phyloP scores from a whole-genome alignment of 2,113 vertebrate genomes.

The Meleagris gallopavo region DNA sequence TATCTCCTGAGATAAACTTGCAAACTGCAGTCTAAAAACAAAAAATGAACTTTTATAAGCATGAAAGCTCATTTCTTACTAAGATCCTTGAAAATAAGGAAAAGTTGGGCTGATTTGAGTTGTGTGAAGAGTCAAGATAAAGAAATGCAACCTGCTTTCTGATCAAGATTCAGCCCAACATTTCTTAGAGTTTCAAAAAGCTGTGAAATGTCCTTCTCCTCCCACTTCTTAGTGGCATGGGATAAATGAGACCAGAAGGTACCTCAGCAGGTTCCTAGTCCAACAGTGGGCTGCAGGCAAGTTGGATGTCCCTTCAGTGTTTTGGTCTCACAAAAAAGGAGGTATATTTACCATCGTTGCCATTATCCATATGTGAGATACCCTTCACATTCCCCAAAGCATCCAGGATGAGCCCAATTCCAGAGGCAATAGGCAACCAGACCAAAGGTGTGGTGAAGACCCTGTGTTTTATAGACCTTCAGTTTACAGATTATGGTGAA shows the following conservation, averaged over 20 bases:
- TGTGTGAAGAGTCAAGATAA: background rate
- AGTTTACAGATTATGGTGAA: background rate
- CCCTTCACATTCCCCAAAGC: accelerated
- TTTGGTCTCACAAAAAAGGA: background rate
- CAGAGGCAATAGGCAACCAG: background rate
- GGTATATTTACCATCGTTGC: background rate
- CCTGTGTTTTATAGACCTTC: background rate
- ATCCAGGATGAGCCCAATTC: background rate
- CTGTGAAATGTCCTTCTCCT: background rate
- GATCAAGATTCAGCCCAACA: background rate
- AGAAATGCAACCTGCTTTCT: background rate
- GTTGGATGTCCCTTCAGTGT: background rate
- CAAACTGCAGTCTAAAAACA: background rate
- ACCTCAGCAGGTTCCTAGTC: background rate
- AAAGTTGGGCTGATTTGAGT: background rate
- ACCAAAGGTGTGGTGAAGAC: background rate
- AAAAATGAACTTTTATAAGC: background rate
- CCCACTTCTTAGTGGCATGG: background rate
- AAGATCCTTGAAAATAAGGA: background rate
- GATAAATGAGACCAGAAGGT: background rate
- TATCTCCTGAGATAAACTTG: background rate
- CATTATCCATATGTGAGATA: background rate
- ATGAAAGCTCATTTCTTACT: background rate
- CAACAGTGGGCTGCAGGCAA: background rate
- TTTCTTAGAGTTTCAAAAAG: background rate